Base-by-base conservation (phyloP, 2,888 invertebrate genomes). In the Parasteatoda lunata region DNA sequence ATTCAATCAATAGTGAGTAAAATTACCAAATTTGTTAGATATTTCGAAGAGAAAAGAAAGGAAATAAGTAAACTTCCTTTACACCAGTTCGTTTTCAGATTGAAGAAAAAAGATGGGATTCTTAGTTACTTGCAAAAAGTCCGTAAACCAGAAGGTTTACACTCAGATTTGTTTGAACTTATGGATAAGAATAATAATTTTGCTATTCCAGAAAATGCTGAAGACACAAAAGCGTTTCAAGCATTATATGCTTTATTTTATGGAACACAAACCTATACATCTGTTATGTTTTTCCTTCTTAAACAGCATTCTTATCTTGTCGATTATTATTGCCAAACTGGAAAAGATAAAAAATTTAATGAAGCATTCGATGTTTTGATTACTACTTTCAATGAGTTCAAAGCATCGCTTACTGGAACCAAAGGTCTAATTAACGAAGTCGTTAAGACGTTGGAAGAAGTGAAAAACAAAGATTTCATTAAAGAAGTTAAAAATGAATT, bases 231-330 rank as follows among this genome's bases (percentile, higher is more conserved):
- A 9, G 69, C 69, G 2, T 69, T 69, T 30, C 45, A 45, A 13
- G 69, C 69, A 9, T 45, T 48, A 6, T 45, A 69, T 69, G 45
- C 48, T 11, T 48, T 69, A 48, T 30, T 48, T 69, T 69, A 45
- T 48, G 69, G 69, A 69, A 45, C 69, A 4, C 47, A 48, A 4
- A 69, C 48, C 11, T 69, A 69, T 48, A 9, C 48, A 48, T 15
- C 69, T 8, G 69, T 69, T 13, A 69, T 69, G 69, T 69, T 48
- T 48, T 69, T 69, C n/a, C 47, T 69, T 3, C 45, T 69, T 11
- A 45, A 69, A 45, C 47, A 48, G 4, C 48, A 69, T 69, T 45
- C 47, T 48, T 13, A 30, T 69, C 69, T 69, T 0, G 69, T 47
- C 47, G 69, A 69, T 47, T 13, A 48, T 13, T 69, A 69, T 7